Conservation (phyloP, 1,140 invertebrate genomes). For the Venturia canescens region DNA sequence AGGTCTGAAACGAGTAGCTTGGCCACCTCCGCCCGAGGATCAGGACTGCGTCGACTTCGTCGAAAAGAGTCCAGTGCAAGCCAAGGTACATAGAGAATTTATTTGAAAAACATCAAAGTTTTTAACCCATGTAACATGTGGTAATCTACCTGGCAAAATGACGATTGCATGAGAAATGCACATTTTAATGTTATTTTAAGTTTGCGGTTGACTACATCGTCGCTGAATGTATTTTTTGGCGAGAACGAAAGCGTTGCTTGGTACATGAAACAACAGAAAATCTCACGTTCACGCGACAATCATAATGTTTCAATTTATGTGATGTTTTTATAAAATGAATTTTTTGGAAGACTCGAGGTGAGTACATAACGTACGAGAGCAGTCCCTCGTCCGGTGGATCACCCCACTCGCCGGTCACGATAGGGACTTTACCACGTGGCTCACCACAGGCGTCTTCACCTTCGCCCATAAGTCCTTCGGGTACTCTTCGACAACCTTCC, state of each 20-base stretch:
- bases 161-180: constrained; percentile 7
- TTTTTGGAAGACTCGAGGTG: constrained; percentile 71
- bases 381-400: constrained; percentile 66
- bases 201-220: constrained; percentile 39
- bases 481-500: constrained; percentile 67
- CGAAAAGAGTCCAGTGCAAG: constrained; percentile 77
- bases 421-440: constrained; percentile 51
- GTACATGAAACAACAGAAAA: constrained; percentile 24
- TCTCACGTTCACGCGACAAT: background rate
- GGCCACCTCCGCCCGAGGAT: constrained; percentile 87
- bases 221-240: background rate
- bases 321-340: constrained; percentile 53
- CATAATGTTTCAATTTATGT: constrained; percentile 14
- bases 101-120: constrained; percentile 1
- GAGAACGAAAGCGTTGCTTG: background rate
- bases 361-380: constrained; percentile 69
- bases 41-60: constrained; percentile 72
- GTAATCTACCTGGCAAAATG: background rate
- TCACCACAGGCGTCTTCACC: constrained; percentile 62
- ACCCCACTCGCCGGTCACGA: constrained; percentile 57
- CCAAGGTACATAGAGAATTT: constrained; percentile 74
- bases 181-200: background rate
- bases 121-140: background rate
- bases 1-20: constrained; percentile 89
- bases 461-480: constrained; percentile 64